Evolutionary conservation across 2,888 invertebrate genomes (phyloP).

Genomic region (Brachynemurus nebulosus): DNA sequence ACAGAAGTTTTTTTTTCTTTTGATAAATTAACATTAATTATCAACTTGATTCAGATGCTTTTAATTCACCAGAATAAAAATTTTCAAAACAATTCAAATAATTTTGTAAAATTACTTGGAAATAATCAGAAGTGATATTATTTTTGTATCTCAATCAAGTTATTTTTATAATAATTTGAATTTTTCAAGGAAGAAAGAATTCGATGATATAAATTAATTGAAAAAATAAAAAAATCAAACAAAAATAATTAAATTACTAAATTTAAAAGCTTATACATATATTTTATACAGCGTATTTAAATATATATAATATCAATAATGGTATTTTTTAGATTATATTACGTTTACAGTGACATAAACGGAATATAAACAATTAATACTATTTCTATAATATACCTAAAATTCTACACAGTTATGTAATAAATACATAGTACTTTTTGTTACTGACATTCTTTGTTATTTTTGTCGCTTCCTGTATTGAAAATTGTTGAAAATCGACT

Average conservation of each 20-base stretch:
- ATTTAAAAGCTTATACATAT: slow-evolving; percentile 1
- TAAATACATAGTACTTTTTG: no score
- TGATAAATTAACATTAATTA: not conserved
- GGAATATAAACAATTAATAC: slow-evolving; percentile 1
- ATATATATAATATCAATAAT: slow-evolving; percentile 1
- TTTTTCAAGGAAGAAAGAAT: no score
- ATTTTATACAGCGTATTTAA: slow-evolving; percentile 1
- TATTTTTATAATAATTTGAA: no score
- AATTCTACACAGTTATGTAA: slow-evolving; percentile 1
- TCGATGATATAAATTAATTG: no score
- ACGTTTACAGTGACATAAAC: not conserved
- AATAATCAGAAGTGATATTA: no score
- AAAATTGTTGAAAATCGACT: no score
- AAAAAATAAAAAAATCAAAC: not conserved
- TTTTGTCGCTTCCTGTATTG: no score
- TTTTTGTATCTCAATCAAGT: slow-evolving; percentile 1
- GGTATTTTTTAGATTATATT: not conserved
- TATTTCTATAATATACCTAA: not conserved
- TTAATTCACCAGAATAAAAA: no score
- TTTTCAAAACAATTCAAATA: no score
- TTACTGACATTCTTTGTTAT: no score
- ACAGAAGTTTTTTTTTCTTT: not conserved
- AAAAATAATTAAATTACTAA: slow-evolving; percentile 1
- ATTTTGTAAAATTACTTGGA: no score
- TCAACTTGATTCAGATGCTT: slow-evolving; percentile 2